phyloP scores from a whole-genome alignment of 2,888 invertebrate species.

The Allygus modestus region DNA sequence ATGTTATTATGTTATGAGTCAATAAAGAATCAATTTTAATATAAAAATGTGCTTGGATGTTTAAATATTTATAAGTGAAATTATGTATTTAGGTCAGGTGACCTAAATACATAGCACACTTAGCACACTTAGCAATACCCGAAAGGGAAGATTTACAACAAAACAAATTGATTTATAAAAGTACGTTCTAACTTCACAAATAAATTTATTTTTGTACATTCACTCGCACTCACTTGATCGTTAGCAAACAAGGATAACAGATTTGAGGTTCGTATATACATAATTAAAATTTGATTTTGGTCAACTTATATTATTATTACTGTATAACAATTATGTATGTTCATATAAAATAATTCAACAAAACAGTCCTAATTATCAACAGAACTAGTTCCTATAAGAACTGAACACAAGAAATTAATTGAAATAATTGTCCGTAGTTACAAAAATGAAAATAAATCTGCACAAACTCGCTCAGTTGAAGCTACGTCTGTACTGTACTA shows the following conservation, averaged over 20 bases:
- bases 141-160: too few species aligned
- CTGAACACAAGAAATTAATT: constrained; percentile 55
- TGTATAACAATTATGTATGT: constrained; percentile 22
- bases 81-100: too few species aligned
- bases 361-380: constrained; percentile 32
- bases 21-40: too few species aligned
- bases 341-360: constrained; percentile 53
- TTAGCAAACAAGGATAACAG: constrained; percentile 3
- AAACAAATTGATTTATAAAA: neutral
- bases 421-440: constrained; percentile 46
- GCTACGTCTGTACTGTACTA: constrained; percentile 45
- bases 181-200: neutral
- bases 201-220: constrained; percentile 36
- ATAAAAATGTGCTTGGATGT: too few species aligned
- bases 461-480: constrained; percentile 40
- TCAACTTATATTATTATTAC: constrained; percentile 46
- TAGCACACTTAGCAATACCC: too few species aligned
- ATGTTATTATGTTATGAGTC: too few species aligned
- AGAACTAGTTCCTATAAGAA: constrained; percentile 5
- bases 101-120: too few species aligned
- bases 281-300: constrained; percentile 17
- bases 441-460: constrained; percentile 26
- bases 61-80: too few species aligned
- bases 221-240: neutral
- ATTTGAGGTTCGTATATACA: constrained; percentile 27